Evolutionary conservation across 2,113 vertebrate species (phyloP).

Genomic region (Strix uralensis): DNA sequence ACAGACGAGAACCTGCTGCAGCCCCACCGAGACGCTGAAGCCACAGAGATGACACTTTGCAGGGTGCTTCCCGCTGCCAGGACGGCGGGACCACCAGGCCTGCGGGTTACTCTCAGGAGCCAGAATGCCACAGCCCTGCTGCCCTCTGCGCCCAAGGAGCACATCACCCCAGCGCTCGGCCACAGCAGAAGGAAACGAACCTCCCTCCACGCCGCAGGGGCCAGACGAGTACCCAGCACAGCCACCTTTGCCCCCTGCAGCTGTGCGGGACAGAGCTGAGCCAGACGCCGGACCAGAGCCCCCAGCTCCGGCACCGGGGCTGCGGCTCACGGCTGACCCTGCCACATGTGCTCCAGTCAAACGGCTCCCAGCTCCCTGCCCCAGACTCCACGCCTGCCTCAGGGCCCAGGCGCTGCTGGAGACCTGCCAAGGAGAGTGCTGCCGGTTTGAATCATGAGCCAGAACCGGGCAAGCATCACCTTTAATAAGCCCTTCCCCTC

Average conservation of each 20-base stretch:
- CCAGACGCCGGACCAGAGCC: not conserved
- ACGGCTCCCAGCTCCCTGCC: not conserved
- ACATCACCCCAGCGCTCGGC: not conserved
- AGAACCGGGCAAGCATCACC: not conserved
- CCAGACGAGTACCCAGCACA: not conserved
- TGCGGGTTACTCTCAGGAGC: not conserved
- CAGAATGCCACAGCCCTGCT: not conserved
- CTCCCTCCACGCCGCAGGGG: not conserved
- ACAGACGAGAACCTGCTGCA: not conserved
- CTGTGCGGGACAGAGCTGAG: not conserved
- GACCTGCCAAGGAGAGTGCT: not conserved
- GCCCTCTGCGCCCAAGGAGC: not conserved
- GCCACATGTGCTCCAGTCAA: not conserved
- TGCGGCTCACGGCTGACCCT: not conserved
- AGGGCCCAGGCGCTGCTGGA: not conserved
- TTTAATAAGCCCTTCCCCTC: conserved; percentile 13
- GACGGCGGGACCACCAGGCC: not conserved
- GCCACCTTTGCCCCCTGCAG: not conserved
- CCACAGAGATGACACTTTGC: not conserved
- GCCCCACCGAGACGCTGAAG: not conserved
- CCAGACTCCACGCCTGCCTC: not conserved
- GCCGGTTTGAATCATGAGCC: not conserved
- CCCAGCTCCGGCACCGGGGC: not conserved
- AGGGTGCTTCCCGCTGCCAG: not conserved
- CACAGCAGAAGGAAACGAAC: not conserved